phyloP scores from a whole-genome alignment of 1,140 invertebrate species.

The Lucilia sericata region DNA sequence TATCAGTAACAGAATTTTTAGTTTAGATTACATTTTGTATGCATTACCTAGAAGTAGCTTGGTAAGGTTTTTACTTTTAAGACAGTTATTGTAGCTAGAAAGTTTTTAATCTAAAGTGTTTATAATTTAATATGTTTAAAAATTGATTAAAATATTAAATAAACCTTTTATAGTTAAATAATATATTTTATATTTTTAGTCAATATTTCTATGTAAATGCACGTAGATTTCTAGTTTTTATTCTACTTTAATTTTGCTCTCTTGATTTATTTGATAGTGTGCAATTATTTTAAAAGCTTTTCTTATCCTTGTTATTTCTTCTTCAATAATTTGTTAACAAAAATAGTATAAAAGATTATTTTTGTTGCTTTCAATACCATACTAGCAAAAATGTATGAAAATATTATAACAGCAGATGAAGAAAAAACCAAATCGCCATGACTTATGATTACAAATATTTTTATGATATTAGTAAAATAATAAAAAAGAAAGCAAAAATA shows the following conservation, averaged over 20 bases:
- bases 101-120: too few relatives aligned
- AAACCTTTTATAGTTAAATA: too few relatives aligned
- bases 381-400: background rate
- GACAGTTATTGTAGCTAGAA: too few relatives aligned
- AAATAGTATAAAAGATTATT: background rate
- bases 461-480: background rate
- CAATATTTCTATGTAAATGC: background rate
- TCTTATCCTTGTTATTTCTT: conserved; percentile 4
- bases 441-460: background rate
- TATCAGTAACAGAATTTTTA: too few relatives aligned
- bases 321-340: background rate
- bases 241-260: background rate
- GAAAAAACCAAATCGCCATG: background rate
- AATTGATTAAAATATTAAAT: too few relatives aligned
- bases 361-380: background rate
- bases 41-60: too few relatives aligned
- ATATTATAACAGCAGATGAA: background rate
- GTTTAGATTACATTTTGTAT: too few relatives aligned
- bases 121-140: too few relatives aligned
- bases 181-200: background rate
- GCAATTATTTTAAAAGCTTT: conserved; percentile 17
- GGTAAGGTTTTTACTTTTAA: too few relatives aligned
- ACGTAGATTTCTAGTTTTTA: background rate
- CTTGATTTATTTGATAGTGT: conserved; percentile 17
- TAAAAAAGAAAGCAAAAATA: background rate